phyloP scores from a whole-genome alignment of 2,888 invertebrate genomes.

The Mythimna lalbum region DNA sequence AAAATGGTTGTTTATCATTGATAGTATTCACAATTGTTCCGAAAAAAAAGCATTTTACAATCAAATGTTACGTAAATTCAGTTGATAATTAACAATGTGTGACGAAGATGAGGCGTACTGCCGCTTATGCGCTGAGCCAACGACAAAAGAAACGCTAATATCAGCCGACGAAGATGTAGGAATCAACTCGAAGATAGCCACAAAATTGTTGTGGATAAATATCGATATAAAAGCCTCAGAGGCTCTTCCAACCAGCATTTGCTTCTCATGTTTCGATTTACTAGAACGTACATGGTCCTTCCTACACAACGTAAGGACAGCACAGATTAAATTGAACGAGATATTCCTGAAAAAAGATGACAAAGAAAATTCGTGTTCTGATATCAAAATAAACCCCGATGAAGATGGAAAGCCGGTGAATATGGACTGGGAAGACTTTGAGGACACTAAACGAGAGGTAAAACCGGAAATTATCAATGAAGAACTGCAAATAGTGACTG shows the following conservation, averaged over 20 bases:
- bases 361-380: conserved; percentile 31
- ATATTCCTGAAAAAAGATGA: conserved; percentile 70
- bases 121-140: conserved; percentile 85
- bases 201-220: conserved; percentile 86
- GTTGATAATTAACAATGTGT: conserved; percentile 71
- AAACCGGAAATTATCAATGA: conserved; percentile 73
- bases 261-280: conserved; percentile 85
- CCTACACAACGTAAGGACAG: conserved; percentile 79
- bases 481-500: conserved; percentile 64
- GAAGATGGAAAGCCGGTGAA: conserved; percentile 79
- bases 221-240: conserved; percentile 76
- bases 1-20: conserved; percentile 72
- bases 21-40: conserved; percentile 29
- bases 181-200: conserved; percentile 77
- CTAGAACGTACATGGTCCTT: conserved; percentile 86
- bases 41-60: conserved; percentile 28
- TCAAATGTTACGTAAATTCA: conserved; percentile 45
- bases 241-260: conserved; percentile 81
- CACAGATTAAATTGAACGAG: conserved; percentile 78
- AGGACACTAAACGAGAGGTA: conserved; percentile 75
- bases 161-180: conserved; percentile 81
- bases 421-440: conserved; percentile 81
- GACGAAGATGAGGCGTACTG: conserved; percentile 80
- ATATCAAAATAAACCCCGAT: conserved; percentile 54
- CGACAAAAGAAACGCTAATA: conserved; percentile 78